A percentile compares a stretch with the other conserved stretches of the same genome.
Conservation (phyloP, 35 echinoderm and acorn worm genomes). For the Heliocidaris erythrogramma region DNA sequence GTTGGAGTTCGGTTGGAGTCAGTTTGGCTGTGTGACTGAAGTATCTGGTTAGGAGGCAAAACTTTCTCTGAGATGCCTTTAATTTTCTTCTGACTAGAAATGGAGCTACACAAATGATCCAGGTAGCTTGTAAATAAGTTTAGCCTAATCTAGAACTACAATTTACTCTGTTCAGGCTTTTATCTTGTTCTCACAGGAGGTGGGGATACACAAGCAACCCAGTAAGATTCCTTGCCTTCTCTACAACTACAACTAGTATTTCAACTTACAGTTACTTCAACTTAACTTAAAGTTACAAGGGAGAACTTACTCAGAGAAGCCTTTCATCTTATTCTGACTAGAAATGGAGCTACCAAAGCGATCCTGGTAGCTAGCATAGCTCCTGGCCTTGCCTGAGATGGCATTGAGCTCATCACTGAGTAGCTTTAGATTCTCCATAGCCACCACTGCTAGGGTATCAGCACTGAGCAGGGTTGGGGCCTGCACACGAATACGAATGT, state of each 20-base stretch:
- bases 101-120: no score
- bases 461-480: conserved; percentile 85
- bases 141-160: no score
- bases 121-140: no score
- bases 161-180: no score
- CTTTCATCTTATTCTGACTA: conserved; percentile 66
- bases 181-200: no score
- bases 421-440: conserved; percentile 88
- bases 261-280: no score
- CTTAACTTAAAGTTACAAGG: neutral
- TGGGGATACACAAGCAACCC: no score
- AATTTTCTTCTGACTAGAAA: no score
- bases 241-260: neutral
- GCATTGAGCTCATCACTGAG: conserved; percentile 75
- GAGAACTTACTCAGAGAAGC: conserved; percentile 72
- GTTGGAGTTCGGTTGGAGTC: no score
- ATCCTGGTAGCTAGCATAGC: conserved; percentile 98
- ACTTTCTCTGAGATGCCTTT: no score
- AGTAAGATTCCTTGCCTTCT: neutral
- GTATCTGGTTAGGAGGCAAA: no score
- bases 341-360: conserved; percentile 95
- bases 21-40: no score
- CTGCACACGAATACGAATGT: conserved; percentile 76
- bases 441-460: conserved; percentile 89
- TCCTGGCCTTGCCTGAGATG: conserved; percentile 79